A percentile compares a stretch with the other conserved stretches of the same genome.
These are phyloP conservation scores for Crocidura indochinensis DNA, from an alignment of 2,797 vertebrate species.

Conservation along the genomic window DNA sequence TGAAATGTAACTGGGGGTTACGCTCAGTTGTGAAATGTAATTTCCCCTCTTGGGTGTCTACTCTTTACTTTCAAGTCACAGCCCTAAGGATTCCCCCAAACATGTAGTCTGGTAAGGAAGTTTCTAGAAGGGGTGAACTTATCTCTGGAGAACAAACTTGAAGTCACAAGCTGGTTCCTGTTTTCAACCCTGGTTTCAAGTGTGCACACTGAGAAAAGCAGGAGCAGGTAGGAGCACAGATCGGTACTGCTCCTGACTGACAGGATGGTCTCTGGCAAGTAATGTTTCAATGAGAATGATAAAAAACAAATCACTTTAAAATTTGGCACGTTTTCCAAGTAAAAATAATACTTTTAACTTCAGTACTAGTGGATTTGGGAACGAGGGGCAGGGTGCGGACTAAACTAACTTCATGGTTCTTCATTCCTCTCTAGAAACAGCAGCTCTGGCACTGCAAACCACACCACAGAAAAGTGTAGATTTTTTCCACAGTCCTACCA, in stretches of 20 bases:
- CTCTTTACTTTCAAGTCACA: background rate
- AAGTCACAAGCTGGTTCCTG: background rate
- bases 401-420: background rate
- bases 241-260: background rate
- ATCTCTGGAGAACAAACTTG: background rate
- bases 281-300: constrained; percentile 19
- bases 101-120: background rate
- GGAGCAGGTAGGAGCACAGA: no score
- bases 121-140: background rate
- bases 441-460: background rate
- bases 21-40: no score
- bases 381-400: no score
- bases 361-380: no score
- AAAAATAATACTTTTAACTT: constrained; percentile 14
- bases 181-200: background rate
- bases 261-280: background rate
- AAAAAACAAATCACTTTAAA: constrained; percentile 6
- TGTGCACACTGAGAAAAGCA: no score
- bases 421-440: background rate
- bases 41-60: background rate
- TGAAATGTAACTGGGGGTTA: background rate
- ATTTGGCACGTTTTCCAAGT: constrained; percentile 7
- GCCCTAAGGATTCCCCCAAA: constrained; percentile 2
- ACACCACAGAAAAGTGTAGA: background rate
- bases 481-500: background rate